Conservation (phyloP, 1,140 invertebrate species). For the Hetaerina americana region DNA sequence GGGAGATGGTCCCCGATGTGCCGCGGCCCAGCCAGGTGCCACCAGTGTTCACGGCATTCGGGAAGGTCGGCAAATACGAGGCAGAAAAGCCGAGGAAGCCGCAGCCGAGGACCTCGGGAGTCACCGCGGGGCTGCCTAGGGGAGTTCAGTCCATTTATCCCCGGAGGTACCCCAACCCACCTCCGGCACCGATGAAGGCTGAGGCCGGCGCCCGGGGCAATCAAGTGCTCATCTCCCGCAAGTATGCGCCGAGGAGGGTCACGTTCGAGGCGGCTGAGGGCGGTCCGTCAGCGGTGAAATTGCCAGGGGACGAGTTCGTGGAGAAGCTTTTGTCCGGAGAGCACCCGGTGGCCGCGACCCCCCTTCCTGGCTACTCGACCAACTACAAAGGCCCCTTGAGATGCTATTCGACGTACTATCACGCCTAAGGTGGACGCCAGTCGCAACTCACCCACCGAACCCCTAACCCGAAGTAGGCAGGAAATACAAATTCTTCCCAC, state of each 20-base stretch:
- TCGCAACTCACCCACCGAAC: no score
- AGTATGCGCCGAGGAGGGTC: not conserved
- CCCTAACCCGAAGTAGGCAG: no score
- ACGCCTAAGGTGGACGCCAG: not conserved
- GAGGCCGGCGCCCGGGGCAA: no score
- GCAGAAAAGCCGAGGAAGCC: not conserved
- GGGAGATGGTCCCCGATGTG: slow-evolving; percentile 72
- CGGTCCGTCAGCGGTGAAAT: no score
- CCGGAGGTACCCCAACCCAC: not conserved
- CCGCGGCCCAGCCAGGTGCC: slow-evolving; percentile 65
- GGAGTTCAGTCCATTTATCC: not conserved
- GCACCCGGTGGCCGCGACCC: not conserved
- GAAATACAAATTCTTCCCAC: no score
- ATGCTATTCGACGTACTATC: not conserved
- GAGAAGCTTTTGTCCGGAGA: no score
- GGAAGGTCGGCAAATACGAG: slow-evolving; percentile 20
- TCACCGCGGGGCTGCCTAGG: not conserved
- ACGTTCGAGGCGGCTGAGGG: not conserved
- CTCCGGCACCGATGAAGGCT: not conserved
- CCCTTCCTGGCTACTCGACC: not conserved
- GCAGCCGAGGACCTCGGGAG: not conserved
- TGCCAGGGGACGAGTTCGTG: not conserved
- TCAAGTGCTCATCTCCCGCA: not conserved
- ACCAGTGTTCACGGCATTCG: slow-evolving; percentile 67
- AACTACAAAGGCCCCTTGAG: not conserved